Evolutionary conservation across 1,140 invertebrate species (phyloP), one percentile per base, ranked within the genome.

Genomic region (Pogonomyrmex barbatus): DNA sequence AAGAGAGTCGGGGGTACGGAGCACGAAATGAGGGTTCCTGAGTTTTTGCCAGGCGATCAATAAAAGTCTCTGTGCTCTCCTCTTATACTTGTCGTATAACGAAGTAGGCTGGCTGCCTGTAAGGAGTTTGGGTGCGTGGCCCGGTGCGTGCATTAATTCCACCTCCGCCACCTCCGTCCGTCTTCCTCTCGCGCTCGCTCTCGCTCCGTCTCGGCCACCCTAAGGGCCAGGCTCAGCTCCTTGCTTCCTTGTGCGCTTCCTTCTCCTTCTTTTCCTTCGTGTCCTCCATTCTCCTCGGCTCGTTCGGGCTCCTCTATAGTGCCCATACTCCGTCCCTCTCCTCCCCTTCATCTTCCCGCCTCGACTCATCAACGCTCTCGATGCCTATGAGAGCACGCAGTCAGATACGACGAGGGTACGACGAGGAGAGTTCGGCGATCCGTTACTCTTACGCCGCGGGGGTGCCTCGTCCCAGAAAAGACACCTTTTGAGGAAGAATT

Each of bases 31-130:
- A 94, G 93, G 94, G 94, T 94, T 94, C 92, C 94, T 94, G 93
- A 95, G 94, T 95, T 95, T 95, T 95, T 95, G 94, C 94, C 93
- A 94, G 93, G 90, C 94, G 94, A 95, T 95, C 94, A 95, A 95
- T 95, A 95, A 95, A 95, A 95, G 93, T 94, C 94, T 95, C 94
- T 93, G 93, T 94, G 93, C 94, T 94, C 89, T 92, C 92, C 92
- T 94, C 93, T 93, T 93, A 93, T 93, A 94, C 93, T 93, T 94
- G 94, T 94, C 94, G 93, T 94, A 93, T 95, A 95, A 95, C 94
- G 94, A 95, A 94, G 94, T 94, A 94, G 93, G 93, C 92, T 93
- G 91, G 87, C 91, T 88, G 90, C 90, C 87, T 90, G 90, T 92
- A 92, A 92, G 91, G 91, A 92, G 90, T 94, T 93, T 92, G 92